phyloP scores from a whole-genome alignment of 2,113 vertebrate species.

The Pycnonotus jocosus region DNA sequence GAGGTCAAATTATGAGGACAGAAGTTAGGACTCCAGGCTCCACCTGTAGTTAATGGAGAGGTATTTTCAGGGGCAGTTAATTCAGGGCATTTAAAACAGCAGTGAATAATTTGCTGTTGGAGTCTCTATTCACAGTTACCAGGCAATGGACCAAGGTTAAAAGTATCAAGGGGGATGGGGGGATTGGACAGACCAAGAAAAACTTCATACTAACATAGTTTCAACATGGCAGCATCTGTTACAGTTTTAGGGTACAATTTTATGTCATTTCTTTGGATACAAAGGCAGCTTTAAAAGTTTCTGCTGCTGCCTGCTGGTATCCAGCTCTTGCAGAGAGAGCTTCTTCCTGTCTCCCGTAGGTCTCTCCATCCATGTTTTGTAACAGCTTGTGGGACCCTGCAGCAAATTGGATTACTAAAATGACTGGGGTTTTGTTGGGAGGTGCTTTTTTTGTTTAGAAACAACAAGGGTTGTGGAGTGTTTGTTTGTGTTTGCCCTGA shows the following conservation, averaged over 20 bases:
- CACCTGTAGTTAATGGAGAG: background rate
- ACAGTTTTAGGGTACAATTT: background rate
- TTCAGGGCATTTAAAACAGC: background rate
- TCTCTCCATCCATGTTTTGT: background rate
- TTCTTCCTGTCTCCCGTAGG: background rate
- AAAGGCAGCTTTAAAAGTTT: slow-evolving; percentile 11
- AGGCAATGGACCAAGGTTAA: background rate
- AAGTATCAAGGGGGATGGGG: background rate
- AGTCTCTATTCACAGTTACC: background rate
- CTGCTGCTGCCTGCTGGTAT: background rate
- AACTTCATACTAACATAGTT: background rate
- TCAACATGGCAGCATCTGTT: background rate
- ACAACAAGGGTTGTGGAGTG: slow-evolving; percentile 32
- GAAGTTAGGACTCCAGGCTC: background rate
- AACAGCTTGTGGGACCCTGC: slow-evolving; percentile 4
- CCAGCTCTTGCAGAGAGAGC: background rate
- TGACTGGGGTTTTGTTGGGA: slow-evolving; percentile 4
- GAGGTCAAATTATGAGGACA: background rate
- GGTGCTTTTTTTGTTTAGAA: slow-evolving; percentile 13
- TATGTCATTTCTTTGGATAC: background rate
- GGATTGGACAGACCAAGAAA: background rate
- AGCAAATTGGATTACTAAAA: slow-evolving; percentile 5
- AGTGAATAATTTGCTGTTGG: background rate
- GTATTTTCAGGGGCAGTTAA: background rate
- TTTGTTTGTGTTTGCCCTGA: slow-evolving; percentile 47